A percentile compares a stretch with the other conserved stretches of the same genome.
These are phyloP conservation scores for Pyrgilauda ruficollis DNA, from an alignment of 2,113 vertebrate species.

Conservation along the genomic window DNA sequence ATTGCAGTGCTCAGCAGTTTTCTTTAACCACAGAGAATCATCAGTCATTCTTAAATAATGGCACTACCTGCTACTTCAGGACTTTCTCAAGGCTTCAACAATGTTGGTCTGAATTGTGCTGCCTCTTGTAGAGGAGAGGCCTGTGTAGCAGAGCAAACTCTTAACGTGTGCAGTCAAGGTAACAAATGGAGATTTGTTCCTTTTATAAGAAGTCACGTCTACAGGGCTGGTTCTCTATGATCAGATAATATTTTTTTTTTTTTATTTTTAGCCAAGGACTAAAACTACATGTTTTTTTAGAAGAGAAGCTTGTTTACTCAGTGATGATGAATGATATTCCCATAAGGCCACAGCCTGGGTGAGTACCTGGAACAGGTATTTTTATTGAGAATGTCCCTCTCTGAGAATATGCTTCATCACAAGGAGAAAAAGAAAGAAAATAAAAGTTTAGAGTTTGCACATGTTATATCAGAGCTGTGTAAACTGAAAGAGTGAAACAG, in stretches of 20 bases:
- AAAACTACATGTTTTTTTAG: background rate
- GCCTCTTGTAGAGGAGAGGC: background rate
- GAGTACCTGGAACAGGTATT: background rate
- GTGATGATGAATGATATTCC: background rate
- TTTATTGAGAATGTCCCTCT: background rate
- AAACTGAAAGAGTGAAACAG: background rate
- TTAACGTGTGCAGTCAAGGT: background rate
- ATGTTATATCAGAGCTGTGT: background rate
- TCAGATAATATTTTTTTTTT: background rate
- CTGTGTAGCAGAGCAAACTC: background rate
- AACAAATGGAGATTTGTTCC: background rate
- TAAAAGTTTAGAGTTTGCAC: background rate
- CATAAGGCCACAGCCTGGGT: background rate
- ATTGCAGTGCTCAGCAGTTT: slow-evolving; percentile 13
- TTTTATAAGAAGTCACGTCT: background rate
- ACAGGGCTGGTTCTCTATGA: background rate
- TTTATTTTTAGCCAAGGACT: background rate
- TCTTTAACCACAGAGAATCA: background rate
- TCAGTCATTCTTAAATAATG: slow-evolving; percentile 39
- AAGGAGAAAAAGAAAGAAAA: background rate
- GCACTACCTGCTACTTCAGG: background rate
- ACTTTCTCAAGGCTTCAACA: slow-evolving; percentile 22
- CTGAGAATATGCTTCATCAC: background rate
- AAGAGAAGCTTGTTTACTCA: background rate
- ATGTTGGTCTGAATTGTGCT: background rate